These are phyloP conservation scores for Planococcus citri DNA, from an alignment of 1,140 invertebrate genomes.

Conservation along the genomic window DNA sequence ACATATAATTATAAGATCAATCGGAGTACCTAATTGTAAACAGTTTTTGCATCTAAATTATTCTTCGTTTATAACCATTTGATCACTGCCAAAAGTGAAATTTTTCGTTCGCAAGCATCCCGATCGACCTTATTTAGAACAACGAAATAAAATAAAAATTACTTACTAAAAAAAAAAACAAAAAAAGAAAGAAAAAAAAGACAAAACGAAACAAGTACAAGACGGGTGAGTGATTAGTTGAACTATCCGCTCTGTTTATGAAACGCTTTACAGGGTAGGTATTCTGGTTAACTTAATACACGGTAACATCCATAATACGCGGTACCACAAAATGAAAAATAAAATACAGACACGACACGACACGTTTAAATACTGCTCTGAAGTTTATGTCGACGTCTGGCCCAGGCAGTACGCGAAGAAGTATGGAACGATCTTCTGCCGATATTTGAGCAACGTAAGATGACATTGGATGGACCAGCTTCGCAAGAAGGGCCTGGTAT, in stretches of 20 bases:
- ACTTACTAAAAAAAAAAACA: too few species aligned
- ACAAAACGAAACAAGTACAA: not conserved
- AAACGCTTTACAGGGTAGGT: not conserved
- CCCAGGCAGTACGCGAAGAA: not conserved
- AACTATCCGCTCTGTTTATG: not conserved
- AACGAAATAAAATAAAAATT: too few species aligned
- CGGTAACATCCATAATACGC: not conserved
- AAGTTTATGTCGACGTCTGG: not conserved
- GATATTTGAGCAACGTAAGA: not conserved
- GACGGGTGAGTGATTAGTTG: not conserved
- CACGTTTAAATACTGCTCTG: not conserved
- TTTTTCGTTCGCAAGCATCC: too few species aligned
- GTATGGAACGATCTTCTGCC: not conserved
- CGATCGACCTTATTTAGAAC: too few species aligned
- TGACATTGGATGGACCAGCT: not conserved
- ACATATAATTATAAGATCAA: too few species aligned
- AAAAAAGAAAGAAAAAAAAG: too few species aligned
- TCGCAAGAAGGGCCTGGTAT: not conserved
- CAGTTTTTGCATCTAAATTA: too few species aligned
- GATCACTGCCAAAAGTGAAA: too few species aligned
- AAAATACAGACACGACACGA: not conserved
- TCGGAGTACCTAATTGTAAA: too few species aligned
- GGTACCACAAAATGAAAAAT: too few species aligned
- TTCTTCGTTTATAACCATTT: too few species aligned
- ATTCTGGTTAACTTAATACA: not conserved